A percentile compares a stretch with the other conserved stretches of the same genome.
Evolutionary conservation across 2,888 invertebrate genomes (phyloP).

Genomic region (Drosophila niveifrons): DNA sequence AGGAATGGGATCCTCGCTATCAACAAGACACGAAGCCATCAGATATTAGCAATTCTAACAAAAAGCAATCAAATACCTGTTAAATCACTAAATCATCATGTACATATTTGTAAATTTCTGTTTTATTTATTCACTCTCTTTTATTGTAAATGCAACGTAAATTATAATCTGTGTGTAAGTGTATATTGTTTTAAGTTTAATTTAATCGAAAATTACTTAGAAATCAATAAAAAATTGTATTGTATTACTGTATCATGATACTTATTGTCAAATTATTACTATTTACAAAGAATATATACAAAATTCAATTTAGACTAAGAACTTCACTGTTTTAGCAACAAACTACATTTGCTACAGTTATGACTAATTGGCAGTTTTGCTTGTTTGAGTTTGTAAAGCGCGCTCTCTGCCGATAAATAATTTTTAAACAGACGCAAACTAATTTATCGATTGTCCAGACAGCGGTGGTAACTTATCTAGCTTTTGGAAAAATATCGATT

Average conservation of each 20-base stretch:
- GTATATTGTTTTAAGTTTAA: background rate
- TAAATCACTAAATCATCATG: background rate
- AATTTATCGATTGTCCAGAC: background rate
- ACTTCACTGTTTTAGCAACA: no score
- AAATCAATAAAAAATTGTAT: background rate
- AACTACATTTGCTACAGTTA: no score
- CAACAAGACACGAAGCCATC: background rate
- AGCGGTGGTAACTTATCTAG: background rate
- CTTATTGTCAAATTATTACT: no score
- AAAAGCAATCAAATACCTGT: constrained; percentile 4
- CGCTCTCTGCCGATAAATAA: background rate
- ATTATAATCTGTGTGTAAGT: background rate
- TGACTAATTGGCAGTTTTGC: no score
- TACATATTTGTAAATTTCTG: constrained; percentile 22
- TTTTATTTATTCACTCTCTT: constrained; percentile 1
- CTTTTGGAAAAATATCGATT: background rate
- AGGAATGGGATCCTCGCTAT: constrained; percentile 83
- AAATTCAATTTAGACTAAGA: no score
- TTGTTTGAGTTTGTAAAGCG: background rate
- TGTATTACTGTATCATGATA: no score
- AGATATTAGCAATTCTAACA: background rate
- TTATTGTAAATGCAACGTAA: constrained; percentile 1
- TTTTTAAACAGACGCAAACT: background rate
- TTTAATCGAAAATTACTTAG: background rate
- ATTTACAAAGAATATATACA: no score